phyloP scores from a whole-genome alignment of 2,113 vertebrate genomes.

The Megaceryle torquata region DNA sequence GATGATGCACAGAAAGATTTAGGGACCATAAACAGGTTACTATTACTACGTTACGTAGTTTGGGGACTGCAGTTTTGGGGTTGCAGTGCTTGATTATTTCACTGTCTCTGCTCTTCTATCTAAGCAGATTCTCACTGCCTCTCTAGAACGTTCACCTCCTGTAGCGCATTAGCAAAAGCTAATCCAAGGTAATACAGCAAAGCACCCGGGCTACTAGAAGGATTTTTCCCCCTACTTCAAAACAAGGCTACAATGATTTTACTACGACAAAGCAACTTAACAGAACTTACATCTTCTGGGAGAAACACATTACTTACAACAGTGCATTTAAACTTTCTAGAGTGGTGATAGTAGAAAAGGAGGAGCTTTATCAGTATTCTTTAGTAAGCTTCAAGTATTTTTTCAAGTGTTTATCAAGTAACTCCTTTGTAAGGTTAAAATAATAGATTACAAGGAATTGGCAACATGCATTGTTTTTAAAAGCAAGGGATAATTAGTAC shows the following conservation, averaged over 20 bases:
- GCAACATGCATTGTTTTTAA: slow-evolving; percentile 66
- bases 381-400: slow-evolving; percentile 26
- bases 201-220: not conserved
- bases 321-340: not conserved
- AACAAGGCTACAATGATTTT: not conserved
- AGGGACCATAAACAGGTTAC: not conserved
- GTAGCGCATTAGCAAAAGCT: not conserved
- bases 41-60: not conserved
- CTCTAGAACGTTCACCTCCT: not conserved
- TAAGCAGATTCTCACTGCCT: not conserved
- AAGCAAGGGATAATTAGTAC: slow-evolving; percentile 70
- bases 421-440: slow-evolving; percentile 2
- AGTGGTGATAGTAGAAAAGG: not conserved
- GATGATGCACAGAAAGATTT: not conserved
- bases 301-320: not conserved
- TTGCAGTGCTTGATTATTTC: not conserved
- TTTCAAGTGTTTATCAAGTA: not conserved
- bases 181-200: not conserved
- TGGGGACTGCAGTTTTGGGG: not conserved
- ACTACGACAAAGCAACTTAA: not conserved
- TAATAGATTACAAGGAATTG: slow-evolving; percentile 35
- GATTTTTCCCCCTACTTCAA: not conserved
- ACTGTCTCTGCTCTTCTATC: not conserved
- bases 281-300: not conserved
- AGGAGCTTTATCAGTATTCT: slow-evolving; percentile 20